These are phyloP conservation scores for Campylorhamphus procurvoides DNA, from an alignment of 2,113 vertebrate genomes.

Conservation along the genomic window DNA sequence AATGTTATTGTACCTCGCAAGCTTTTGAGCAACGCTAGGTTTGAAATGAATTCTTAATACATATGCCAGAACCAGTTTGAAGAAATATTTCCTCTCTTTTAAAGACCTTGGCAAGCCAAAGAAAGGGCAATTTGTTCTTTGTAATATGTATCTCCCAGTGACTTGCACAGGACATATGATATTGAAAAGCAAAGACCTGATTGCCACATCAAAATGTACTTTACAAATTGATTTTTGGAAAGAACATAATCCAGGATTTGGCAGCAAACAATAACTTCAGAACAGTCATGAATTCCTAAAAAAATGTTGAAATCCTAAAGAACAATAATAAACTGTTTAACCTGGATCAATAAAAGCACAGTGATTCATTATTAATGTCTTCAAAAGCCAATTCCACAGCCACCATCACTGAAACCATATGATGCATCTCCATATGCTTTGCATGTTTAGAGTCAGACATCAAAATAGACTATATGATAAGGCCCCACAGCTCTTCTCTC, in stretches of 20 bases:
- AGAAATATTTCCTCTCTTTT: neutral
- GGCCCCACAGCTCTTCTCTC: neutral
- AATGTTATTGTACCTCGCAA: neutral
- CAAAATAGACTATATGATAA: neutral
- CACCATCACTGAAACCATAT: neutral
- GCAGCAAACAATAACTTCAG: neutral
- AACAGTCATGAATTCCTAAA: neutral
- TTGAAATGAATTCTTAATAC: neutral
- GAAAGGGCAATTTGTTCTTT: neutral
- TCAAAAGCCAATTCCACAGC: neutral
- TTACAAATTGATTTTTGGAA: neutral
- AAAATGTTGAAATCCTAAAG: neutral
- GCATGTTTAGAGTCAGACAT: neutral
- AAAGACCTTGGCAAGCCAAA: neutral
- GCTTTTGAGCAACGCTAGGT: neutral
- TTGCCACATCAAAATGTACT: neutral
- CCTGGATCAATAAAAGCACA: neutral
- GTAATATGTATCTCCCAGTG: neutral
- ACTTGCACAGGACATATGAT: neutral
- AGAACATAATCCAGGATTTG: neutral
- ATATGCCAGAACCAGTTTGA: neutral
- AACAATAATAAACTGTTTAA: neutral
- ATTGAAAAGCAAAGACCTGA: neutral
- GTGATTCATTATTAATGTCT: neutral
- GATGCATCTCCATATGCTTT: neutral